phyloP scores from a whole-genome alignment of 2,113 vertebrate species.

The Chinchilla lanigera region DNA sequence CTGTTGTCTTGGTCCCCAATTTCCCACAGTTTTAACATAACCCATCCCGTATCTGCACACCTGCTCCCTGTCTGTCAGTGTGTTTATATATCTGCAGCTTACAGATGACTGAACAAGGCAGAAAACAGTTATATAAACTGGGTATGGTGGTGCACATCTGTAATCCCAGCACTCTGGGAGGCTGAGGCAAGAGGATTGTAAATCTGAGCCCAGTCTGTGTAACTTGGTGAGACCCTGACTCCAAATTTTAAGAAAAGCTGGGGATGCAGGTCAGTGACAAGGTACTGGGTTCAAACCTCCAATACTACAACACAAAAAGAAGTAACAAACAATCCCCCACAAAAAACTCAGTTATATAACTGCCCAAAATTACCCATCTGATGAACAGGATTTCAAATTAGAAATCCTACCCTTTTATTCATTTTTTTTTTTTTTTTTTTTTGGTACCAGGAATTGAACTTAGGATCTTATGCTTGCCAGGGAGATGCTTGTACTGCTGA shows the following conservation, averaged over 20 bases:
- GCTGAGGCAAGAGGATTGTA: not conserved
- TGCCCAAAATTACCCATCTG: not conserved
- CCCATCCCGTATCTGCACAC: not conserved
- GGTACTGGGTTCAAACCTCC: not conserved
- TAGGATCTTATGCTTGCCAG: too few relatives aligned
- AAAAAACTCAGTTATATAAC: not conserved
- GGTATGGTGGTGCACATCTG: not conserved
- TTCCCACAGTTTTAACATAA: not conserved
- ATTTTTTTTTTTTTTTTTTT: too few relatives aligned
- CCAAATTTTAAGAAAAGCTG: not conserved
- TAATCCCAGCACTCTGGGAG: not conserved
- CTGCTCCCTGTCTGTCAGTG: not conserved
- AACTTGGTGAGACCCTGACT: not conserved
- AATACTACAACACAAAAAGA: not conserved
- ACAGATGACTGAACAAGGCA: not conserved
- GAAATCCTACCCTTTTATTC: not conserved
- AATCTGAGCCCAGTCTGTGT: not conserved
- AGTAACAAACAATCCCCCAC: not conserved
- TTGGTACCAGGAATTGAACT: too few relatives aligned
- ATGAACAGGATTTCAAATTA: slow-evolving; percentile 53
- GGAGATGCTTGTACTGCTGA: too few relatives aligned
- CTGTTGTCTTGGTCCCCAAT: not conserved
- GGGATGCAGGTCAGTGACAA: not conserved
- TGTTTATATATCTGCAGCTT: not conserved
- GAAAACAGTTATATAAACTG: not conserved